Conservation (phyloP, 92 coral and sea anemone genomes). For the Pocillopora meandrina region DNA sequence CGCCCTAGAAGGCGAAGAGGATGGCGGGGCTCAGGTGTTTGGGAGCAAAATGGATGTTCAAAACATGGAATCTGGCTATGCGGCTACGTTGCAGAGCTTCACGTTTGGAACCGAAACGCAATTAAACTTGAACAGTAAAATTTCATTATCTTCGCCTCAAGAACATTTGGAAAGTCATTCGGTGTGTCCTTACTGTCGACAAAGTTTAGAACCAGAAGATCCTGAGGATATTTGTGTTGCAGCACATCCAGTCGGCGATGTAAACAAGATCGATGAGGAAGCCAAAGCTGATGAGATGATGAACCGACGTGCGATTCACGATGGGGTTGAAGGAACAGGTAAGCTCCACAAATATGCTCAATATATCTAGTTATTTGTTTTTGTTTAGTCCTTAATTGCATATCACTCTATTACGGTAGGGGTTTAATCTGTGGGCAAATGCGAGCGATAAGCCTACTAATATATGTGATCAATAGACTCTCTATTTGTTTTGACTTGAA, state of each 20-base stretch:
- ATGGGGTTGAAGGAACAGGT: conserved; percentile 18
- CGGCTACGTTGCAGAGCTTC: conserved; percentile 4
- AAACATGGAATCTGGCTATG: not conserved
- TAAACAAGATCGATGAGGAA: not conserved
- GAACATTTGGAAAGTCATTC: not conserved
- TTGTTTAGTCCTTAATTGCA: conserved; percentile 8
- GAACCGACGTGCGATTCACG: not conserved
- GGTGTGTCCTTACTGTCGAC: conserved; percentile 11
- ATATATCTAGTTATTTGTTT: conserved; percentile 1
- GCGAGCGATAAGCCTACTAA: not conserved
- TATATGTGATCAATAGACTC: not conserved
- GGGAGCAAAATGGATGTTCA: conserved; percentile 1
- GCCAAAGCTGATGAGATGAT: not conserved
- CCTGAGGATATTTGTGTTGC: not conserved
- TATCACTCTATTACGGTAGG: not conserved
- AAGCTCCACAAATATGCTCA: not conserved
- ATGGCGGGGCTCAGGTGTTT: not conserved
- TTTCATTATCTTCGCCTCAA: not conserved
- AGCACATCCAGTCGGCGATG: not conserved
- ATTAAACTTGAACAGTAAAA: conserved; percentile 5
- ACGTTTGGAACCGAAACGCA: conserved; percentile 7
- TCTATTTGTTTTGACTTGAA: not conserved
- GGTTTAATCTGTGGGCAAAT: not conserved
- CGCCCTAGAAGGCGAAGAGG: conserved; percentile 25
- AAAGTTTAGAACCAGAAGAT: not conserved